Conservation (phyloP, 2,113 vertebrate genomes). For the Polypterus senegalus region DNA sequence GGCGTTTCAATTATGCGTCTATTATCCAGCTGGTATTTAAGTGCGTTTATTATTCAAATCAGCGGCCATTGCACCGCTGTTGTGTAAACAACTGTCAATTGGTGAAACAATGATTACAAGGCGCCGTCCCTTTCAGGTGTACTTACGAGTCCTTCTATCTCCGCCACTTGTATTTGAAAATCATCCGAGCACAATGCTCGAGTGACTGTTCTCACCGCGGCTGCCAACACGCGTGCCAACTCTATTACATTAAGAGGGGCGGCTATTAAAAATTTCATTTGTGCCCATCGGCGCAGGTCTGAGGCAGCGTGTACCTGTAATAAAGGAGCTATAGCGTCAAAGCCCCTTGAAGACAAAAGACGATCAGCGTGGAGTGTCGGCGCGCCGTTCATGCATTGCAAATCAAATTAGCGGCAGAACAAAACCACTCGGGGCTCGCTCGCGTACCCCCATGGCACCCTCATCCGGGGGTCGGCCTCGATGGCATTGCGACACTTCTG, state of each 20-base stretch:
- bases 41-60: constrained; percentile 74
- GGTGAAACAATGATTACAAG: constrained; percentile 71
- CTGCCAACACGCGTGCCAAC: constrained; percentile 52
- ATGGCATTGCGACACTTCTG: constrained; percentile 2
- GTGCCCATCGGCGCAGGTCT: constrained; percentile 56
- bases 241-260: constrained; percentile 65
- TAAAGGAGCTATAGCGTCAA: constrained; percentile 51
- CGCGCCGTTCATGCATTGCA: constrained; percentile 50
- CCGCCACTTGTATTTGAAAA: constrained; percentile 65
- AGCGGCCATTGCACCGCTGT: constrained; percentile 62
- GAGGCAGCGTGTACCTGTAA: constrained; percentile 54
- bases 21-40: constrained; percentile 74
- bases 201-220: constrained; percentile 52
- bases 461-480: background rate
- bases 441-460: background rate
- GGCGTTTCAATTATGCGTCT: constrained; percentile 73
- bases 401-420: constrained; percentile 53
- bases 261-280: constrained; percentile 70
- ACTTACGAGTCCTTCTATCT: constrained; percentile 61
- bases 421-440: constrained; percentile 16
- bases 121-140: constrained; percentile 68
- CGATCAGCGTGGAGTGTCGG: constrained; percentile 53
- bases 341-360: constrained; percentile 48
- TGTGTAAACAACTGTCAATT: constrained; percentile 77
- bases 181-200: constrained; percentile 63